Conservation (phyloP, 92 coral and sea anemone genomes). For the Zoanthus sociatus region DNA sequence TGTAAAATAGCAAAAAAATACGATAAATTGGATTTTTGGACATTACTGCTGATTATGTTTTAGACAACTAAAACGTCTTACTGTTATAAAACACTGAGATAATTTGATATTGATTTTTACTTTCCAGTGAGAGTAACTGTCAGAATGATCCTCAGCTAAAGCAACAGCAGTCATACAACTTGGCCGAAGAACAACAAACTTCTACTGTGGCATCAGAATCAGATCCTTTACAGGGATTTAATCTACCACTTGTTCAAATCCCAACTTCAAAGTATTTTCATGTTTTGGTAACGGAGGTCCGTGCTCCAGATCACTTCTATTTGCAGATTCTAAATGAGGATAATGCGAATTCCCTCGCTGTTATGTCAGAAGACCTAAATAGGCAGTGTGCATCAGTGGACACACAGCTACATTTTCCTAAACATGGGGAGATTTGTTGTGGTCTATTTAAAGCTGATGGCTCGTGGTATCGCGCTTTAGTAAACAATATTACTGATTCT, state of each 20-base stretch:
- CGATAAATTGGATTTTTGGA: too few relatives aligned
- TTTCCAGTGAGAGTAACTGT: background rate
- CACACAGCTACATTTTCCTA: conserved; percentile 60
- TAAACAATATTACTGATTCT: conserved; percentile 52
- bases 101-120: background rate
- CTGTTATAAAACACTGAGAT: too few relatives aligned
- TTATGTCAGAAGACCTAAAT: conserved; percentile 61
- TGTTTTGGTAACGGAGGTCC: conserved; percentile 69
- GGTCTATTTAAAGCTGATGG: conserved; percentile 71
- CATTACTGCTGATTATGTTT: too few relatives aligned
- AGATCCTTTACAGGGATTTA: conserved; percentile 11
- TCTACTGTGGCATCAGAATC: background rate
- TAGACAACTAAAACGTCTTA: too few relatives aligned
- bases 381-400: conserved; percentile 67
- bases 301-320: conserved; percentile 57
- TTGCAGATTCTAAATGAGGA: conserved; percentile 68
- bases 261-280: conserved; percentile 45
- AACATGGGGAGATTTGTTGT: conserved; percentile 70
- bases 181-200: background rate
- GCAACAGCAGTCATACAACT: background rate
- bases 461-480: conserved; percentile 80
- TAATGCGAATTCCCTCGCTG: conserved; percentile 57
- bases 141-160: background rate
- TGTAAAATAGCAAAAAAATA: too few relatives aligned
- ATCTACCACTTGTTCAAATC: conserved; percentile 57